These are phyloP conservation scores for Xestia xanthographa DNA, from an alignment of 2,888 invertebrate genomes.

Conservation along the genomic window DNA sequence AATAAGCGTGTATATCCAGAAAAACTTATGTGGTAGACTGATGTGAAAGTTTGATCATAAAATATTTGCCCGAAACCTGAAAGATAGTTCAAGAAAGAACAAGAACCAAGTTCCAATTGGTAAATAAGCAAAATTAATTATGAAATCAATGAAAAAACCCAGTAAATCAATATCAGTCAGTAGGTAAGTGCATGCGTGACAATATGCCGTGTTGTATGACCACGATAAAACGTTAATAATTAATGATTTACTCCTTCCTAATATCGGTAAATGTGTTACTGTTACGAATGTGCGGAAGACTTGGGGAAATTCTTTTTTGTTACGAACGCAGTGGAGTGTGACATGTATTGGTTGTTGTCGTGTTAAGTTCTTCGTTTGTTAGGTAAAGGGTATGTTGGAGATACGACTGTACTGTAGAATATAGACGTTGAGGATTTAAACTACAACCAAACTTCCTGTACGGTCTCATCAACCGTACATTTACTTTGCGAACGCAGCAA, in stretches of 20 bases:
- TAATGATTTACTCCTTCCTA: constrained; percentile 64
- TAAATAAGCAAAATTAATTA: not conserved
- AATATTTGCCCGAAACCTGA: not conserved
- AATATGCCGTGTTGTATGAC: constrained; percentile 43
- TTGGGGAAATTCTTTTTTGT: constrained; percentile 51
- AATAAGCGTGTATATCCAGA: no score
- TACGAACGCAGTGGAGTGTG: constrained; percentile 20
- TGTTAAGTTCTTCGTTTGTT: constrained; percentile 30
- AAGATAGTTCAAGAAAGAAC: not conserved
- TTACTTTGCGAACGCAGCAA: no score
- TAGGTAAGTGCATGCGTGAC: constrained; percentile 58
- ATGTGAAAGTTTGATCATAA: not conserved
- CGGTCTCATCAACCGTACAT: no score
- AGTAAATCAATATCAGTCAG: constrained; percentile 36
- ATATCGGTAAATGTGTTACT: constrained; percentile 68
- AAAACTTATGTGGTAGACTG: not conserved
- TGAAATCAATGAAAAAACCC: constrained; percentile 7
- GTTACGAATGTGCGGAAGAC: constrained; percentile 67
- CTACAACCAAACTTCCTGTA: no score
- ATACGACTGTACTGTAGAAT: not conserved
- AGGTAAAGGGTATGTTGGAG: not conserved
- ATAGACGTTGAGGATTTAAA: no score
- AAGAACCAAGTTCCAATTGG: not conserved
- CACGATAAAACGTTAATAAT: constrained; percentile 44
- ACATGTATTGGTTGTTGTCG: constrained; percentile 25